A percentile compares a stretch with the other conserved stretches of the same genome.
Conservation (phyloP, 2,797 vertebrate genomes). For the Hyperoplus immaculatus region DNA sequence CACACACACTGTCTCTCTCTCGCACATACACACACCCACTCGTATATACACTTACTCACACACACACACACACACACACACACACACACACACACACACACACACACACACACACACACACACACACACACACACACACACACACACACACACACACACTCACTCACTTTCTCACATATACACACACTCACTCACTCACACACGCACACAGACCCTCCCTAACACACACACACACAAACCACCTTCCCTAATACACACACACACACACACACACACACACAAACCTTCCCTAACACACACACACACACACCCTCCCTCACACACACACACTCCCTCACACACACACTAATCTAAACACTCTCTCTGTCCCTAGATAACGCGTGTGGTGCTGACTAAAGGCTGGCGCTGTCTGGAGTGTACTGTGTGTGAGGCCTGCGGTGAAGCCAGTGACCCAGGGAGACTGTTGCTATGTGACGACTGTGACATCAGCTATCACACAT, state of each 20-base stretch:
- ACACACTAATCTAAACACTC: neutral
- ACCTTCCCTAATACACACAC: too few relatives aligned
- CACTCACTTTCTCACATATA: too few relatives aligned
- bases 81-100: too few relatives aligned
- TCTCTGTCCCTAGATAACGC: constrained; percentile 86
- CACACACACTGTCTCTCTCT: neutral
- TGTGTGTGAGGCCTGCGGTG: constrained; percentile 94
- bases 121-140: neutral
- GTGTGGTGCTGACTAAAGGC: constrained; percentile 94
- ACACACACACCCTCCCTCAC: constrained; percentile 85
- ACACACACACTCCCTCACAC: neutral
- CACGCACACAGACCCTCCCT: too few relatives aligned
- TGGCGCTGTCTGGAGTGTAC: constrained; percentile 97
- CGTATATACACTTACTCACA: too few relatives aligned
- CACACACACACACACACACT: neutral
- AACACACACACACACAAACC: neutral
- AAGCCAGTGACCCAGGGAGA: constrained; percentile 92
- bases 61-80: too few relatives aligned
- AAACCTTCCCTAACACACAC: too few relatives aligned
- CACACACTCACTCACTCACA: too few relatives aligned
- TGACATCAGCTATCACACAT: constrained; percentile 97
- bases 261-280: neutral
- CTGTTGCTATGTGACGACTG: constrained; percentile 95
- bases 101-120: too few relatives aligned
- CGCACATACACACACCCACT: too few relatives aligned